phyloP scores from a whole-genome alignment of 23 tunicate species.

The Styela clava region DNA sequence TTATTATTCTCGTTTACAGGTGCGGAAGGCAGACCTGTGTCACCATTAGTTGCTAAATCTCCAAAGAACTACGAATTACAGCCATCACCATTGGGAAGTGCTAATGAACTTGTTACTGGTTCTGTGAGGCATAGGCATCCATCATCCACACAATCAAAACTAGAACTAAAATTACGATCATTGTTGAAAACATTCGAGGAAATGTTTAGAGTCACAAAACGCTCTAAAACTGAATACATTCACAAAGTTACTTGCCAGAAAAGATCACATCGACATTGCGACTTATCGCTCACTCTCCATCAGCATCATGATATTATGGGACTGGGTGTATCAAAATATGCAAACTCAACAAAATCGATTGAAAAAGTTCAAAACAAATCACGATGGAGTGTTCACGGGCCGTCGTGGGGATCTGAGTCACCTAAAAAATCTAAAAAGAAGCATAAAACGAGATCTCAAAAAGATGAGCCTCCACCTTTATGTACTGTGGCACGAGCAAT shows the following conservation, averaged over 20 bases:
- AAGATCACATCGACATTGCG: constrained; percentile 64
- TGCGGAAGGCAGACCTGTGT: background rate
- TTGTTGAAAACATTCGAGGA: constrained; percentile 29
- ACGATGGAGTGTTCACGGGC: background rate
- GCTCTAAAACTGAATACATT: constrained; percentile 56
- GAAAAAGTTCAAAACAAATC: background rate
- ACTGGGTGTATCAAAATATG: background rate
- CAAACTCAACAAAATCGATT: background rate
- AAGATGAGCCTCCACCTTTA: constrained; percentile 22
- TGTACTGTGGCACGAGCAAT: constrained; percentile 51
- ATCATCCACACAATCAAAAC: constrained; percentile 6
- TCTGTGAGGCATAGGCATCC: background rate
- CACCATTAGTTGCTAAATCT: background rate
- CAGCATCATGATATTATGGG: constrained; percentile 68
- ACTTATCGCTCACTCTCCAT: constrained; percentile 37
- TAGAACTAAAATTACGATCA: background rate
- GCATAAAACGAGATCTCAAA: background rate
- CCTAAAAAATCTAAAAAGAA: constrained; percentile 9
- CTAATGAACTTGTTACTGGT: background rate
- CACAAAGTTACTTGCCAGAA: constrained; percentile 65
- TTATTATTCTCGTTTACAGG: no score
- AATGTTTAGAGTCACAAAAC: constrained; percentile 35
- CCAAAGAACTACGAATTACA: background rate
- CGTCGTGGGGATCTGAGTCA: constrained; percentile 3
- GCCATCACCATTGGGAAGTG: constrained; percentile 4